These are phyloP conservation scores for Eilema depressum DNA, from an alignment of 2,888 invertebrate species.

Conservation along the genomic window DNA sequence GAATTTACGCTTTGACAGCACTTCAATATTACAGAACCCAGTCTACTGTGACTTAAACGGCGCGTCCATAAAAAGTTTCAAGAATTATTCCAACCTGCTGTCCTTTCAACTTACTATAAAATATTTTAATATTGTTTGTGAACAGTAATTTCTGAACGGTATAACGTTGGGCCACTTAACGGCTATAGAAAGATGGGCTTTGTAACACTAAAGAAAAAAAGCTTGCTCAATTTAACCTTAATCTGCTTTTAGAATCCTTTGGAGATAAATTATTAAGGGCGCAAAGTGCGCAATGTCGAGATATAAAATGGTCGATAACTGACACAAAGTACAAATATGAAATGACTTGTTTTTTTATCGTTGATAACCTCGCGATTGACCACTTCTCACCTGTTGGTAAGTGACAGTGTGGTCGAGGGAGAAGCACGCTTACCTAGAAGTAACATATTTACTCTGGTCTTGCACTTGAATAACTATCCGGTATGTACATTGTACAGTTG, in stretches of 20 bases:
- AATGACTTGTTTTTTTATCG: slow-evolving; percentile 63
- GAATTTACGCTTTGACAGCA: slow-evolving; percentile 22
- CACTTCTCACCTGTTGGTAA: too few species aligned
- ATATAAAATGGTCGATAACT: slow-evolving; percentile 68
- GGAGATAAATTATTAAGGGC: slow-evolving; percentile 69
- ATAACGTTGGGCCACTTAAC: slow-evolving; percentile 46
- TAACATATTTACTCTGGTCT: too few species aligned
- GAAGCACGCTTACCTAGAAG: too few species aligned
- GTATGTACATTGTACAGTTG: too few species aligned
- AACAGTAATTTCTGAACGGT: slow-evolving; percentile 38
- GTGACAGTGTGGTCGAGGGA: too few species aligned
- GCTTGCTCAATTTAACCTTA: slow-evolving; percentile 41
- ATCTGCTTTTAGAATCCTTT: slow-evolving; percentile 57
- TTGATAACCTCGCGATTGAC: too few species aligned
- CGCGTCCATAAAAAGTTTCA: slow-evolving; percentile 43
- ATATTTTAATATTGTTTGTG: slow-evolving; percentile 52
- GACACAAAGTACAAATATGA: slow-evolving; percentile 74
- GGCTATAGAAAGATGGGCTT: slow-evolving; percentile 27
- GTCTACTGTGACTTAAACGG: slow-evolving; percentile 25
- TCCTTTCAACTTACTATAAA: slow-evolving; percentile 43
- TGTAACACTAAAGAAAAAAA: slow-evolving; percentile 37
- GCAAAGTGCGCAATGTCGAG: slow-evolving; percentile 67
- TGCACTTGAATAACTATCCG: too few species aligned
- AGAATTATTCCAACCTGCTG: slow-evolving; percentile 40
- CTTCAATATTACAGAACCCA: slow-evolving; percentile 22